These are phyloP conservation scores for Drosophila repletoides DNA, from an alignment of 1,140 invertebrate species.

Conservation along the genomic window DNA sequence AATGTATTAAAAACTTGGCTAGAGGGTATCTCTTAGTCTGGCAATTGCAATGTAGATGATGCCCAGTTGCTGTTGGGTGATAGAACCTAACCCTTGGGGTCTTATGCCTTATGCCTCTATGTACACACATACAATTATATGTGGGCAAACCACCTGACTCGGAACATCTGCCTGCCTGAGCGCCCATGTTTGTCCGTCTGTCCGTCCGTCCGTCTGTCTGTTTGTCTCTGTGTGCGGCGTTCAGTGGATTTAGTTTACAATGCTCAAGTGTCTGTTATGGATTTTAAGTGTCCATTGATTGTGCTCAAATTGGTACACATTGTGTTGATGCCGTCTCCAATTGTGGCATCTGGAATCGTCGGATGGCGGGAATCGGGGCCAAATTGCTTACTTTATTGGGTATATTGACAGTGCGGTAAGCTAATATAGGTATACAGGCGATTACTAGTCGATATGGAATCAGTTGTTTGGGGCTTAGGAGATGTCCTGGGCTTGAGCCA, in stretches of 20 bases:
- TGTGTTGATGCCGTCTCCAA: slow-evolving; percentile 45
- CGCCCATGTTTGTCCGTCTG: neutral
- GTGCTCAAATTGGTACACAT: slow-evolving; percentile 36
- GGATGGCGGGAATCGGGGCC: neutral
- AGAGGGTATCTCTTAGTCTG: neutral
- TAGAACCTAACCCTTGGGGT: neutral
- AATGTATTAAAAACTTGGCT: neutral
- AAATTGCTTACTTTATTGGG: slow-evolving; percentile 31
- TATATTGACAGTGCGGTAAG: slow-evolving; percentile 20
- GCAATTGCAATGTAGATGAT: neutral
- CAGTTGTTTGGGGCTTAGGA: no score
- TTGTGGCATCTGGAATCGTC: slow-evolving; percentile 11
- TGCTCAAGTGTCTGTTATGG: slow-evolving; percentile 48
- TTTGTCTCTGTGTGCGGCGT: neutral
- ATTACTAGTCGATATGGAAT: neutral
- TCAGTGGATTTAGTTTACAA: slow-evolving; percentile 31
- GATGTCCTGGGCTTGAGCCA: no score
- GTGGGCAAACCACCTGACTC: slow-evolving; percentile 2
- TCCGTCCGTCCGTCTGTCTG: neutral
- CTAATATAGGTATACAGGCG: neutral
- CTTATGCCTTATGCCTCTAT: no score
- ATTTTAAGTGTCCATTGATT: slow-evolving; percentile 49
- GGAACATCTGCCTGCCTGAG: neutral
- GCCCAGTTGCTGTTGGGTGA: slow-evolving; percentile 1
- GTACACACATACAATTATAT: neutral